These are phyloP conservation scores for Odontomachus brunneus DNA, from an alignment of 1,140 invertebrate genomes.

Conservation along the genomic window DNA sequence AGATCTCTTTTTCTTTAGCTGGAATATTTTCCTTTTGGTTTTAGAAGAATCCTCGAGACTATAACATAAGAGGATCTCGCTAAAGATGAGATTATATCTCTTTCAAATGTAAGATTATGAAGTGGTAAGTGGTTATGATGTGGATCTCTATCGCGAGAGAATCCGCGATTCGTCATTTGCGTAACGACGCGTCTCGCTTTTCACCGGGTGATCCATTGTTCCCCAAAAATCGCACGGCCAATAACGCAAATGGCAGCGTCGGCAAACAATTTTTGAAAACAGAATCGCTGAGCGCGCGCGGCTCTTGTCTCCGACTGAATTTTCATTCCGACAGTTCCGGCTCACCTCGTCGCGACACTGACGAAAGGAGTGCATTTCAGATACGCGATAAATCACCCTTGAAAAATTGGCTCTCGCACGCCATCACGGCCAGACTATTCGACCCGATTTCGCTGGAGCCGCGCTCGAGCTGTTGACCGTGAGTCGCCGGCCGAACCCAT, in stretches of 20 bases:
- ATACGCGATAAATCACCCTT: conserved; percentile 54
- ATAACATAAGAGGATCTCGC: too few relatives aligned
- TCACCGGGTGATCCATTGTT: conserved; percentile 13
- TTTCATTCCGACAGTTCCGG: conserved; percentile 40
- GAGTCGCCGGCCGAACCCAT: conserved; percentile 23
- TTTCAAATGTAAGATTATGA: too few relatives aligned
- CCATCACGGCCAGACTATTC: conserved; percentile 29
- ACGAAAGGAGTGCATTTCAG: conserved; percentile 51
- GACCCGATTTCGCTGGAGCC: conserved; percentile 32
- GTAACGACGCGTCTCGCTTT: background rate
- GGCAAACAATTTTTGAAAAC: conserved; percentile 28
- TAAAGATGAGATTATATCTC: too few relatives aligned
- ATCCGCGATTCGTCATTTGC: too few relatives aligned
- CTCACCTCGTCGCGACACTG: conserved; percentile 40
- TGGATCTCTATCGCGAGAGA: background rate
- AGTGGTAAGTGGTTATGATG: too few relatives aligned
- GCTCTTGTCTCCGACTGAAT: conserved; percentile 15
- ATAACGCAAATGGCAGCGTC: conserved; percentile 7
- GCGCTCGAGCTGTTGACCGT: conserved; percentile 17
- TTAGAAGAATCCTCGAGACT: too few relatives aligned
- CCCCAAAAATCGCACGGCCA: background rate
- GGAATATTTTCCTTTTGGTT: too few relatives aligned
- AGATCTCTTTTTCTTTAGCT: too few relatives aligned
- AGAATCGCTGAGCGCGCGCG: conserved; percentile 11
- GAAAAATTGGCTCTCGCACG: conserved; percentile 48